Evolutionary conservation across 2,888 invertebrate species (phyloP).

Genomic region (Tineola bisselliella): DNA sequence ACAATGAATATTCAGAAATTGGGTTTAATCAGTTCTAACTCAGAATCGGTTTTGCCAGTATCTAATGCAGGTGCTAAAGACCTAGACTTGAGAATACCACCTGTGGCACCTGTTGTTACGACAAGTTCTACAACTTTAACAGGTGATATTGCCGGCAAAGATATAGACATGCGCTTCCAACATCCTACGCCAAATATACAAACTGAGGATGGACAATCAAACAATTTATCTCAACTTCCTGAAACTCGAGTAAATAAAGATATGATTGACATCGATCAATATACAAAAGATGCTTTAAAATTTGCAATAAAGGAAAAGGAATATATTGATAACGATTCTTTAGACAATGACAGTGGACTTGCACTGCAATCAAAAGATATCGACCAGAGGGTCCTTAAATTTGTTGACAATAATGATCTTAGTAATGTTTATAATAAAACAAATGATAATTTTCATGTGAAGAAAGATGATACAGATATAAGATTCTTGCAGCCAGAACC

Average conservation of each 20-base stretch:
- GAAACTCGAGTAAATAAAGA: conserved; percentile 41
- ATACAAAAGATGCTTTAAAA: conserved; percentile 63
- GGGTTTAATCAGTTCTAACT: conserved; percentile 49
- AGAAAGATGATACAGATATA: conserved; percentile 56
- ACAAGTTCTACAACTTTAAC: conserved; percentile 28
- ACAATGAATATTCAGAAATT: conserved; percentile 68
- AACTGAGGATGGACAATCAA: conserved; percentile 27
- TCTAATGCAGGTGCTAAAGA: conserved; percentile 40
- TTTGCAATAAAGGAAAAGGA: conserved; percentile 60
- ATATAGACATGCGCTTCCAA: conserved; percentile 62
- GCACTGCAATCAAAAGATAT: conserved; percentile 47
- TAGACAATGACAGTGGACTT: conserved; percentile 33
- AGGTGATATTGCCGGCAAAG: conserved; percentile 50
- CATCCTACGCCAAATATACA: conserved; percentile 29
- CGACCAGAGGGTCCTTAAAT: conserved; percentile 59
- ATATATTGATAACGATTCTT: conserved; percentile 51
- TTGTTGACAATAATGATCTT: conserved; percentile 37
- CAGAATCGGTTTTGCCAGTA: conserved; percentile 31
- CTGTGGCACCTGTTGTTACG: conserved; percentile 33
- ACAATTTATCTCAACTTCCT: conserved; percentile 22
- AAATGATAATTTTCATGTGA: conserved; percentile 22
- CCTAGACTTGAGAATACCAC: conserved; percentile 57
- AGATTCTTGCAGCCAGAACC: conserved; percentile 56
- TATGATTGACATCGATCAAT: conserved; percentile 63
- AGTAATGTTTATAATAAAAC: conserved; percentile 9